Evolutionary conservation across 2,797 vertebrate genomes (phyloP), one percentile per base, ranked within the genome.

Genomic region (Phalloptychus januarius): DNA sequence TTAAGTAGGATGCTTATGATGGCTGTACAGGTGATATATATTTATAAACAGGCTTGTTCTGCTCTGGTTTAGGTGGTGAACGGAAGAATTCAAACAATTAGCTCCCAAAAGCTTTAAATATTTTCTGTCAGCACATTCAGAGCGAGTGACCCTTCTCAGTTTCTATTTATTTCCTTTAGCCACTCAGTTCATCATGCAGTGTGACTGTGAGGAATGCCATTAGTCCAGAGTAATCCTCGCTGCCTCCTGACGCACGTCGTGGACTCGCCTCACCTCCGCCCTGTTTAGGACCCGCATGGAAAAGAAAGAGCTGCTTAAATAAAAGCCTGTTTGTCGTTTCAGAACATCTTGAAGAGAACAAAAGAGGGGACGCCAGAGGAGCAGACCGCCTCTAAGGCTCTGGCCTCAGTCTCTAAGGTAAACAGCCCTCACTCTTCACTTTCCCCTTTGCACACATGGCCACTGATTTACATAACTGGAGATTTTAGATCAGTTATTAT

Each of bases 301-400:
- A 78, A 85, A 79, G 84, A 81, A 83, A 40, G n/a, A 4, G 25
- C 20, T 20, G 71, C 83, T 69, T 42, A 80, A 83, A 84, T 71
- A 72, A 75, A 82, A 85, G 76, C 56, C 58, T 82, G 75, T 88
- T 87, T 86, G 84, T 89, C 10, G 5, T 90, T 88, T 80, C 91
- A 98, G 97, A 98, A 95, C 91, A 97, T 98, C 87, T 90, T 98
- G 78, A 96, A 90, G 80, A 95, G 96, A 83, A 97, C 97, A 15
- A 95, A 96, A 38, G 96, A 96, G 82, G 92, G 89, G 16, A 97
- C 96, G 0, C 90, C 85, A 11, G 94, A 96, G 44, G 97, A 97
- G 86, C 91, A 95, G 88, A 95, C 94, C 0, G 96, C 97, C 48
- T 96, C 96, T 80, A 97, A 96, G 83, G 96, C 97, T 31, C 67